These are phyloP conservation scores for Apeltes quadracus DNA, from an alignment of 2,113 vertebrate genomes.

Conservation along the genomic window DNA sequence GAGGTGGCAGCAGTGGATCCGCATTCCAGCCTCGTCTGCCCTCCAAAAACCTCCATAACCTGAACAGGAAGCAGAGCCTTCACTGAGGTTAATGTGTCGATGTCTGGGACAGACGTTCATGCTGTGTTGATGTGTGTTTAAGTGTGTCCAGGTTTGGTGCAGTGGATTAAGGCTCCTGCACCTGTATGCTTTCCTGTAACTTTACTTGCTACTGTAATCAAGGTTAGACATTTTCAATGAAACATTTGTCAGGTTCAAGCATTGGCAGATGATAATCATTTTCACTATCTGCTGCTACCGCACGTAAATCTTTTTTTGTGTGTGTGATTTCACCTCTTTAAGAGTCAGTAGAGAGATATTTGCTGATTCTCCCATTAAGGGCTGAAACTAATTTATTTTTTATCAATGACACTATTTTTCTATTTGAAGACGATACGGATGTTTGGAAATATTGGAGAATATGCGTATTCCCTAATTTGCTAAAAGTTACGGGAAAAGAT, in stretches of 20 bases:
- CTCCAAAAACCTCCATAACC: slow-evolving; percentile 46
- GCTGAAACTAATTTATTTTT: background rate
- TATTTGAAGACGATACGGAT: background rate
- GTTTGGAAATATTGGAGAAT: background rate
- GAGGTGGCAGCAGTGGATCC: slow-evolving; percentile 48
- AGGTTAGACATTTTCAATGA: slow-evolving; percentile 28
- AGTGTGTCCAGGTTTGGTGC: slow-evolving; percentile 52
- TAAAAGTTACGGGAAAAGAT: background rate
- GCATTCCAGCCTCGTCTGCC: slow-evolving; percentile 54
- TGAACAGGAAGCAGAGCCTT: slow-evolving; percentile 36
- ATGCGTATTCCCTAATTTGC: background rate
- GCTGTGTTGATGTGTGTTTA: slow-evolving; percentile 11
- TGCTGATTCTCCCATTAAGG: background rate
- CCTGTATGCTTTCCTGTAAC: slow-evolving; percentile 26
- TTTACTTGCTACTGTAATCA: slow-evolving; percentile 17
- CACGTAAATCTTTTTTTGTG: slow-evolving; percentile 22
- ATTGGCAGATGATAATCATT: background rate
- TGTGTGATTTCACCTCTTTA: background rate
- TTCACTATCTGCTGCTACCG: background rate
- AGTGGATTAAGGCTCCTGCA: slow-evolving; percentile 51
- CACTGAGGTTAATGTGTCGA: slow-evolving; percentile 39
- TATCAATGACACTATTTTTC: background rate
- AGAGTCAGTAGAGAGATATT: background rate
- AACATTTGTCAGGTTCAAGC: background rate
- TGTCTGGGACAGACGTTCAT: slow-evolving; percentile 43